These are phyloP conservation scores for Volucella bombylans DNA, from an alignment of 2,888 invertebrate genomes.

Conservation along the genomic window DNA sequence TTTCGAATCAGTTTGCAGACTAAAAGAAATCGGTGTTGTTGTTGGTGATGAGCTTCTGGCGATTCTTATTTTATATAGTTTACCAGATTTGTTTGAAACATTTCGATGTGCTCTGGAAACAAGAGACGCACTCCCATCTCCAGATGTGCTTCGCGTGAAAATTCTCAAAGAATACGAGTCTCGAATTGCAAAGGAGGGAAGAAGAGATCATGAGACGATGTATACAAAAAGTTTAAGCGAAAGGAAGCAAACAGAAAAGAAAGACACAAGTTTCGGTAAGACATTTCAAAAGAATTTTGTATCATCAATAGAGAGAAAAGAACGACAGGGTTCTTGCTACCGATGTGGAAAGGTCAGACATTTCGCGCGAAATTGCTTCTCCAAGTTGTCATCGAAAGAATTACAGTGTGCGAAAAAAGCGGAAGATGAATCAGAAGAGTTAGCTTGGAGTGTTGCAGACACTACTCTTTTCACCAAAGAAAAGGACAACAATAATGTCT, in stretches of 20 bases:
- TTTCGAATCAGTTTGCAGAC: no score
- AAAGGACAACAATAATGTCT: no score
- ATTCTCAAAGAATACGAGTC: not conserved
- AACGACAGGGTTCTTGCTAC: not conserved
- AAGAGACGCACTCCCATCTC: no score
- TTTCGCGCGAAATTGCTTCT: not conserved
- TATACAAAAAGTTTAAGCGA: constrained; percentile 3
- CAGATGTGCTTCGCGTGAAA: no score
- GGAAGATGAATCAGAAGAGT: constrained; percentile 2
- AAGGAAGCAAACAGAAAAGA: constrained; percentile 10
- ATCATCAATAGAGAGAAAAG: not conserved
- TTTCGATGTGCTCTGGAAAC: no score
- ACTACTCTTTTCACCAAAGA: constrained; percentile 2
- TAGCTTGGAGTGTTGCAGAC: constrained; percentile 1
- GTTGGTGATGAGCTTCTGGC: no score
- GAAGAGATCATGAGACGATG: not conserved
- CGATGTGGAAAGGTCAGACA: constrained; percentile 2
- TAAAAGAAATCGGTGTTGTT: no score
- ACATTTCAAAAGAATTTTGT: not conserved
- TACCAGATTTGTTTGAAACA: no score
- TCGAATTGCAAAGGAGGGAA: not conserved
- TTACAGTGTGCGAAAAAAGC: constrained; percentile 5
- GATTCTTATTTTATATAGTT: no score
- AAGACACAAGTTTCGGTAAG: no score
- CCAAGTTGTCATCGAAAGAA: not conserved